Percentiles rank a stretch among this genome's conserved stretches.
Evolutionary conservation across 2,113 vertebrate species (phyloP).

Genomic region (Phaethornis superciliosus): DNA sequence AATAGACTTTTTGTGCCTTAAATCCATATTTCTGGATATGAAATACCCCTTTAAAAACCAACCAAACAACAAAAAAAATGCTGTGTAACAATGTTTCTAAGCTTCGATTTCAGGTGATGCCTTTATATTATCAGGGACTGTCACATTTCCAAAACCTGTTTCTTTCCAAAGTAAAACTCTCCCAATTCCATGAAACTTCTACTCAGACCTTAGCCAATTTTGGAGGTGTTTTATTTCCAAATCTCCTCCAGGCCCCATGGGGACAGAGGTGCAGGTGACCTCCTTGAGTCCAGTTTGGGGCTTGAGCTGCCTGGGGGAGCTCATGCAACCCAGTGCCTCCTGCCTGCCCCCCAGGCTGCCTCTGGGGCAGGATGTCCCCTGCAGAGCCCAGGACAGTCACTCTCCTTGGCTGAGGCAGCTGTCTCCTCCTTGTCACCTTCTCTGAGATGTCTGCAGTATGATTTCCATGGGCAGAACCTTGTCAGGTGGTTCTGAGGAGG

Average conservation of each 20-base stretch:
- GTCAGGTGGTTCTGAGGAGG: background rate
- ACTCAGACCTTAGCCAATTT: background rate
- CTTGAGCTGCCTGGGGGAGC: background rate
- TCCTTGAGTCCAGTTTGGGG: background rate
- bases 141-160: background rate
- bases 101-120: background rate
- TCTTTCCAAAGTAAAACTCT: background rate
- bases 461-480: background rate
- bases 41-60: background rate
- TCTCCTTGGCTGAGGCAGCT: background rate
- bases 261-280: background rate
- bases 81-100: background rate
- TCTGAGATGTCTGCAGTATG: accelerated
- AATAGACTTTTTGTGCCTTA: background rate
- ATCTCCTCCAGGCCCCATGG: accelerated
- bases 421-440: background rate
- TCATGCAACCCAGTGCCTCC: background rate
- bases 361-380: background rate
- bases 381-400: accelerated
- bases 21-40: background rate
- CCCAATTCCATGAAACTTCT: background rate
- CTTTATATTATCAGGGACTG: accelerated
- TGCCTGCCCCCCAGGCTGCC: too few species aligned
- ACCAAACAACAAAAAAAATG: background rate
- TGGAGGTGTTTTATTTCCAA: background rate